Evolutionary conservation across 2,888 invertebrate species (phyloP).

Genomic region (Pseudococcus jackbeardsleyi): DNA sequence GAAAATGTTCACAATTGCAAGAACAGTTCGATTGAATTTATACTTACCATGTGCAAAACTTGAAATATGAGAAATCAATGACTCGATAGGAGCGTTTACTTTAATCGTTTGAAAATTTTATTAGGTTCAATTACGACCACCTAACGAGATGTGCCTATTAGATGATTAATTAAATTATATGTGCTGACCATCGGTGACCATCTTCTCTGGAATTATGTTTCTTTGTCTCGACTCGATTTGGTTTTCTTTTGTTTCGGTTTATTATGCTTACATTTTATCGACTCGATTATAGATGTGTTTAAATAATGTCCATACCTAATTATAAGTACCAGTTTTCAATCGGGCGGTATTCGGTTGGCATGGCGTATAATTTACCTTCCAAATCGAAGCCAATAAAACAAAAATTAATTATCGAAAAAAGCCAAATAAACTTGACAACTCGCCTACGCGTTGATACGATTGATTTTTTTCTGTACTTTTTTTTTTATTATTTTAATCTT

Average conservation of each 20-base stretch:
- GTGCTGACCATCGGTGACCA: background rate
- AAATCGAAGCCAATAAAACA: constrained; percentile 15
- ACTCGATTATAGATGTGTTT: constrained; percentile 13
- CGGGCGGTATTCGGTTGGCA: background rate
- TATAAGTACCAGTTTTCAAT: constrained; percentile 40
- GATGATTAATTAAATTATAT: no score
- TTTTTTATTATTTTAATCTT: constrained; percentile 20
- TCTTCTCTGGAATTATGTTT: background rate
- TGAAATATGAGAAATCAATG: no score
- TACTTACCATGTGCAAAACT: no score
- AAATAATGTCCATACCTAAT: constrained; percentile 25
- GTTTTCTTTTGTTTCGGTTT: constrained; percentile 1
- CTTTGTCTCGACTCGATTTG: background rate
- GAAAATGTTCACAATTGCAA: no score
- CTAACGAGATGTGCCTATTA: no score
- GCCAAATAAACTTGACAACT: constrained; percentile 41
- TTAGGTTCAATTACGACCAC: no score
- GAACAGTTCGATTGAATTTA: no score
- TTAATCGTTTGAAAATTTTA: no score
- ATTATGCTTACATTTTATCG: constrained; percentile 13
- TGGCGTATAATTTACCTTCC: background rate
- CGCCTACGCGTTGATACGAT: constrained; percentile 30
- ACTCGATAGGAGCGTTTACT: no score
- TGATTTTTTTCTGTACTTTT: constrained; percentile 31
- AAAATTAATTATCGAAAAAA: constrained; percentile 44